Percentiles rank a stretch among this genome's conserved stretches.
These are phyloP conservation scores for Melolontha melolontha DNA, from an alignment of 2,888 invertebrate species.

Conservation along the genomic window DNA sequence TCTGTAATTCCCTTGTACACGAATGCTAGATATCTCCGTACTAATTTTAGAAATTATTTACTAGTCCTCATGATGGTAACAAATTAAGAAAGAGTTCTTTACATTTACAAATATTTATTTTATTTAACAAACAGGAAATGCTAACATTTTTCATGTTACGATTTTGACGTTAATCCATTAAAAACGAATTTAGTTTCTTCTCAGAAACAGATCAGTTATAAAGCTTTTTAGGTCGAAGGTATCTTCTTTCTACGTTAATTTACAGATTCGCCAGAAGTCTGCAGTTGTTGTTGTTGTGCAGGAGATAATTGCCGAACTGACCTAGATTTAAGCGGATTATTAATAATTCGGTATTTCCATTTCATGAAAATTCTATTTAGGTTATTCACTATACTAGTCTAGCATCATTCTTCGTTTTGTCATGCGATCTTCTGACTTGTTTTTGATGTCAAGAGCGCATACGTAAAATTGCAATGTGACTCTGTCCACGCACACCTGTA, in stretches of 20 bases:
- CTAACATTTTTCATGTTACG: no score
- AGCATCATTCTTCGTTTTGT: background rate
- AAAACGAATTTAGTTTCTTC: constrained; percentile 21
- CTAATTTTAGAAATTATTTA: no score
- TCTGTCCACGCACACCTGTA: background rate
- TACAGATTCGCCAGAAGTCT: constrained; percentile 22
- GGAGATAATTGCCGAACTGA: constrained; percentile 35
- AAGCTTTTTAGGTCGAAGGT: constrained; percentile 29
- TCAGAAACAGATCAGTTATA: constrained; percentile 15
- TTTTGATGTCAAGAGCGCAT: constrained; percentile 18
- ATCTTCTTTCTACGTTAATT: constrained; percentile 26
- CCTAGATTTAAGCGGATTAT: constrained; percentile 36
- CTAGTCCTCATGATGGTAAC: no score
- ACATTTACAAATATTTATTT: no score
- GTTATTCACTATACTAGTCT: constrained; percentile 2
- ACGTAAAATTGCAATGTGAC: background rate
- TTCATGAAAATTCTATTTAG: constrained; percentile 33
- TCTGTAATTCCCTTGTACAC: no score
- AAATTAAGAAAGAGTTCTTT: no score
- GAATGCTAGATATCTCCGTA: no score
- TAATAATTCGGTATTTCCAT: constrained; percentile 41
- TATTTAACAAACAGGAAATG: no score
- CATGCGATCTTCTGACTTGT: background rate
- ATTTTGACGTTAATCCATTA: background rate
- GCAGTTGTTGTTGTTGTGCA: background rate